phyloP scores from a whole-genome alignment of 1,140 invertebrate species.

The Zaprionus lachaisei region DNA sequence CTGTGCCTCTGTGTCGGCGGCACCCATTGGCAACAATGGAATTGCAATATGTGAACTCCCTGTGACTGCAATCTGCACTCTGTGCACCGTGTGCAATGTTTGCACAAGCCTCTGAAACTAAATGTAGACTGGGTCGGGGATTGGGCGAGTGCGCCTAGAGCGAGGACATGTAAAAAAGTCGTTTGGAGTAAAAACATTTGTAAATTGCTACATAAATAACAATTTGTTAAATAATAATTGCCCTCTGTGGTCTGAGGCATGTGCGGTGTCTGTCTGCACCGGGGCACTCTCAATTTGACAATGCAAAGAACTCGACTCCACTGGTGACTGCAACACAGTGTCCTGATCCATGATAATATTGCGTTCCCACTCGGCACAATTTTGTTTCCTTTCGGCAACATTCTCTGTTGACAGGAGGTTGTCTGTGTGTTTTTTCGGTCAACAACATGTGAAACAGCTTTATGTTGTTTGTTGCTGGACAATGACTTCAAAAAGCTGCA shows the following conservation, averaged over 20 bases:
- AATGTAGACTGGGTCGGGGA: conserved; percentile 61
- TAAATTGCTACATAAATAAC: conserved; percentile 84
- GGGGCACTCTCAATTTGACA: conserved; percentile 26
- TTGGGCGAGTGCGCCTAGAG: conserved; percentile 47
- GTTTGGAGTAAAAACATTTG: conserved; percentile 82
- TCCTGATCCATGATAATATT: conserved; percentile 14
- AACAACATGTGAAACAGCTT: conserved; percentile 65
- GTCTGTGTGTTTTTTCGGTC: conserved; percentile 60
- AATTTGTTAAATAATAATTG: conserved; percentile 84
- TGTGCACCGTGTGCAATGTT: conserved; percentile 71
- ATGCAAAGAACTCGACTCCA: conserved; percentile 12
- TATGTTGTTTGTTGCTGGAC: neutral
- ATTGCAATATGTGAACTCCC: conserved; percentile 55
- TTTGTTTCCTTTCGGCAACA: neutral
- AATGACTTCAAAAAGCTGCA: too few species aligned
- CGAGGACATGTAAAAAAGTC: conserved; percentile 71
- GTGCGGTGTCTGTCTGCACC: conserved; percentile 7
- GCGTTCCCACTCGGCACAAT: conserved; percentile 9
- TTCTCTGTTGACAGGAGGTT: conserved; percentile 27
- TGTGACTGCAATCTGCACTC: conserved; percentile 38
- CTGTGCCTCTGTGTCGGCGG: conserved; percentile 56
- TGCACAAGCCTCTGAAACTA: conserved; percentile 57
- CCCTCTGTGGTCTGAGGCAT: conserved; percentile 39
- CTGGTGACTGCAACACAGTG: conserved; percentile 8
- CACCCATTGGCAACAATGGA: conserved; percentile 71